These are phyloP conservation scores for Rafetus swinhoei DNA, from an alignment of 2,113 vertebrate genomes.

Conservation along the genomic window DNA sequence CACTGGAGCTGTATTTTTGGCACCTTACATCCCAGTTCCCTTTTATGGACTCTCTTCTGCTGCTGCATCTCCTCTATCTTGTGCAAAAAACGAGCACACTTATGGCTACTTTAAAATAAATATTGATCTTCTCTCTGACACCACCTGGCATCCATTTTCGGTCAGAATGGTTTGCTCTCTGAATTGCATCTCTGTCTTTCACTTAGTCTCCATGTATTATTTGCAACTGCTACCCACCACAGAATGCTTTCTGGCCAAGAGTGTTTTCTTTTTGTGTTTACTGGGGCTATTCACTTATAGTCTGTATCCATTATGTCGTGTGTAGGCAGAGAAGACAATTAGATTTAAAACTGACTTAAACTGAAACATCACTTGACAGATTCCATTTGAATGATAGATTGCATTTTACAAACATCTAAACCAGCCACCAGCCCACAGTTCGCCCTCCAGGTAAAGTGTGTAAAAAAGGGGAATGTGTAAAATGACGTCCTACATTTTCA, in stretches of 20 bases:
- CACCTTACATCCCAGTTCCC: background rate
- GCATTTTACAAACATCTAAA: conserved; percentile 17
- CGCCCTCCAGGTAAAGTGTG: conserved; percentile 5
- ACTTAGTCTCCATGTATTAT: background rate
- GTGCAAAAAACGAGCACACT: background rate
- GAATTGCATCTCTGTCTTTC: background rate
- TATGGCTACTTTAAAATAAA: background rate
- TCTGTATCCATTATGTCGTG: background rate
- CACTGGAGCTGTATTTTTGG: background rate
- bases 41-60: background rate
- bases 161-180: background rate
- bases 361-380: conserved; percentile 48
- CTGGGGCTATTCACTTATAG: background rate
- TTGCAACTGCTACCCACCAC: background rate
- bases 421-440: background rate
- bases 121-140: conserved; percentile 14
- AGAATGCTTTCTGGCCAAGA: background rate
- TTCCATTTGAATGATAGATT: conserved; percentile 8
- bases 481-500: background rate
- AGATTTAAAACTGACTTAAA: conserved; percentile 11
- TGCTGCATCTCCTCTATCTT: background rate
- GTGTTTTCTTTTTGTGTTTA: conserved; percentile 5
- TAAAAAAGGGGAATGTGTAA: background rate
- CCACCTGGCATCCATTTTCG: conserved; percentile 7
- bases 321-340: conserved; percentile 4